These are phyloP conservation scores for Dryobota labecula DNA, from an alignment of 2,888 invertebrate genomes.

Conservation along the genomic window DNA sequence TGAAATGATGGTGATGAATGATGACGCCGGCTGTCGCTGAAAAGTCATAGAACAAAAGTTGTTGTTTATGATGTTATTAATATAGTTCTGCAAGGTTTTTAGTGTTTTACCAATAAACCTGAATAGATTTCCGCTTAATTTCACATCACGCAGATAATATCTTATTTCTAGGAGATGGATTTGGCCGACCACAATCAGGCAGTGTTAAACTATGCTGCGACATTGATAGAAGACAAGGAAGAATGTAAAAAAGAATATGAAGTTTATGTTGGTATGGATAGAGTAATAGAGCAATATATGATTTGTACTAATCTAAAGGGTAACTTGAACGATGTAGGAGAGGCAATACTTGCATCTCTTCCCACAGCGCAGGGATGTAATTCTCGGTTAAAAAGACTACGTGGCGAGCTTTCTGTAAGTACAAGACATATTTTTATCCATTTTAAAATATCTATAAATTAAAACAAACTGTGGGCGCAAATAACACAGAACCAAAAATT, in stretches of 20 bases:
- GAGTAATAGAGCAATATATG: slow-evolving; percentile 73
- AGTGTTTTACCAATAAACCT: no score
- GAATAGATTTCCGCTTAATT: no score
- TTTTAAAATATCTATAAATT: neutral
- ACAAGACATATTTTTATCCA: neutral
- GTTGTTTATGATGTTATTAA: no score
- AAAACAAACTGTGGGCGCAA: neutral
- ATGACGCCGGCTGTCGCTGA: no score
- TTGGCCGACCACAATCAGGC: slow-evolving; percentile 57
- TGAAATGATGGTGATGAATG: no score
- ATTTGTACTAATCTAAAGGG: slow-evolving; percentile 68
- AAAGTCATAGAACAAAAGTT: no score
- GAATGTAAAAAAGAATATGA: slow-evolving; percentile 65
- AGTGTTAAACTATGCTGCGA: slow-evolving; percentile 59
- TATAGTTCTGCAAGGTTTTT: no score
- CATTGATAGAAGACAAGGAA: slow-evolving; percentile 58
- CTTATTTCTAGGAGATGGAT: slow-evolving; percentile 62
- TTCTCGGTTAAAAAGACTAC: accelerated
- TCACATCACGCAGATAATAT: neutral
- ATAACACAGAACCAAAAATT: neutral
- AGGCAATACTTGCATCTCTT: neutral
- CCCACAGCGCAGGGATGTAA: slow-evolving; percentile 32
- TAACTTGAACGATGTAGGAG: slow-evolving; percentile 56
- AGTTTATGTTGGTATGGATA: slow-evolving; percentile 37
- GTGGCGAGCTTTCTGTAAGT: slow-evolving; percentile 8